A percentile compares a stretch with the other conserved stretches of the same genome.
These are phyloP conservation scores for Psittacara wagleri DNA, from an alignment of 2,113 vertebrate species.

Conservation along the genomic window DNA sequence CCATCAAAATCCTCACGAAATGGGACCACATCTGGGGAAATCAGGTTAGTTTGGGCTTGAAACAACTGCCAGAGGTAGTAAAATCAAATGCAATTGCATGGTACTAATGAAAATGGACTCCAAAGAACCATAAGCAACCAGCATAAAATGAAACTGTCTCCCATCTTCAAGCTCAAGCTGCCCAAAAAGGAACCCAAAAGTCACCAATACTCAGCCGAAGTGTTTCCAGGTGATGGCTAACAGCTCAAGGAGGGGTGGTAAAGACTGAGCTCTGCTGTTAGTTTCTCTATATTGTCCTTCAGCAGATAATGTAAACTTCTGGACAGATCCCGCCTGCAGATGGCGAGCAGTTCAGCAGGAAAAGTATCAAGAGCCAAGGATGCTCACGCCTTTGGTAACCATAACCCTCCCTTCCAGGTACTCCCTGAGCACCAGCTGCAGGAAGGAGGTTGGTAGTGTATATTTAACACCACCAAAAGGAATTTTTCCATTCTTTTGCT, in stretches of 20 bases:
- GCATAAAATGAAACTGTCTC: background rate
- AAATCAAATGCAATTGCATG: background rate
- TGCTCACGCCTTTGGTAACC: background rate
- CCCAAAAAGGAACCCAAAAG: background rate
- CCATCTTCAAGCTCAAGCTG: background rate
- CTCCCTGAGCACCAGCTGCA: background rate
- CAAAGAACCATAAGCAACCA: background rate
- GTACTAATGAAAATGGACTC: background rate
- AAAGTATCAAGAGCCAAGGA: background rate
- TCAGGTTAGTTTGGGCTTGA: background rate
- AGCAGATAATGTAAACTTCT: background rate
- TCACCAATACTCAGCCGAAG: fast-evolving
- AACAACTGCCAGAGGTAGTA: background rate
- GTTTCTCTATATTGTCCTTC: background rate
- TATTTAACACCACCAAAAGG: fast-evolving
- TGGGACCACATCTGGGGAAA: background rate
- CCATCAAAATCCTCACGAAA: background rate
- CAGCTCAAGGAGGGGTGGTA: background rate
- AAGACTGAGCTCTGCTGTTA: background rate
- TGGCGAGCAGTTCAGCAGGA: background rate
- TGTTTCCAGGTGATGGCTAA: background rate
- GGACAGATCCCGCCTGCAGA: background rate
- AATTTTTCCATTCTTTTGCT: background rate
- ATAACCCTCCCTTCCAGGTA: background rate
- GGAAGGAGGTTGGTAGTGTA: background rate